These are phyloP conservation scores for Diachasma alloeum DNA, from an alignment of 1,140 invertebrate genomes.

Conservation along the genomic window DNA sequence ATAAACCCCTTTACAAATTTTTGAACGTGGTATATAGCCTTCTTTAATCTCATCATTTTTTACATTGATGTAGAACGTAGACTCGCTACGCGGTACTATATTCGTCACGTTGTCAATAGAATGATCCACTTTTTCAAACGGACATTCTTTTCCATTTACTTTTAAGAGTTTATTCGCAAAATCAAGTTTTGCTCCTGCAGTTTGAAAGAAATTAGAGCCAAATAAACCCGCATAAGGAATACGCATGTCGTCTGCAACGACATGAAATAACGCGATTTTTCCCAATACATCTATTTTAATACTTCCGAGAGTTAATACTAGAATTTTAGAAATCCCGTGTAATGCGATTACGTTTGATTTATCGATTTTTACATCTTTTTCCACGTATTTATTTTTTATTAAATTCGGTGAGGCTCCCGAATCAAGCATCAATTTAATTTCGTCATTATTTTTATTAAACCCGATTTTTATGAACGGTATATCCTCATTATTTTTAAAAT, in stretches of 20 bases:
- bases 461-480: not conserved
- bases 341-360: not conserved
- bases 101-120: not conserved
- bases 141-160: not conserved
- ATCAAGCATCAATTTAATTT: conserved; percentile 6
- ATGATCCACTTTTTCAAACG: not conserved
- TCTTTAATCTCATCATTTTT: conserved; percentile 3
- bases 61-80: not conserved
- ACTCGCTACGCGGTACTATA: not conserved
- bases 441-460: not conserved
- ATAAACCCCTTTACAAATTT: not conserved
- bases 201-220: not conserved
- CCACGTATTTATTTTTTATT: conserved; percentile 4
- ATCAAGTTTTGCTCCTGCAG: not conserved
- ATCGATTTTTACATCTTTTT: not conserved
- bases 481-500: conserved; percentile 9
- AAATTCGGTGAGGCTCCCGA: conserved; percentile 9
- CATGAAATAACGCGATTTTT: not conserved
- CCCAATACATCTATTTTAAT: not conserved
- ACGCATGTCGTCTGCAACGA: not conserved
- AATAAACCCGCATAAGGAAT: conserved; percentile 22
- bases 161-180: not conserved
- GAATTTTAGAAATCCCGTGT: conserved; percentile 1
- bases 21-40: conserved; percentile 10
- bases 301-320: not conserved